These are phyloP conservation scores for Neoarius graeffei DNA, from an alignment of 2,113 vertebrate species.

Conservation along the genomic window DNA sequence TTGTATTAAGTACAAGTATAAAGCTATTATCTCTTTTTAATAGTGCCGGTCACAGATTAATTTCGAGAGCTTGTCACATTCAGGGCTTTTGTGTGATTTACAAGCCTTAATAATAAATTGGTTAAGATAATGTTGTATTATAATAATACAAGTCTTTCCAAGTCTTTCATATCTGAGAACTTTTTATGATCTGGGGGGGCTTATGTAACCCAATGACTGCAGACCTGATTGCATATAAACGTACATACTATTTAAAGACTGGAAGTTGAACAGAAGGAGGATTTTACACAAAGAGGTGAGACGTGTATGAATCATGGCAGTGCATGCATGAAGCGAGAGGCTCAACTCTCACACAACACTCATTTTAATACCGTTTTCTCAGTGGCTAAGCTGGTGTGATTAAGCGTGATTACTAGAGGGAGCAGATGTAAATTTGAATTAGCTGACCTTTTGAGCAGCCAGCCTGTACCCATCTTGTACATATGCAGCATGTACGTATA, in stretches of 20 bases:
- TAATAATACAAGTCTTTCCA: neutral
- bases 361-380: conserved; percentile 39
- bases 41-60: conserved; percentile 44
- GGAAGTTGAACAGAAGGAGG: conserved; percentile 1
- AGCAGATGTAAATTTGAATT: conserved; percentile 31
- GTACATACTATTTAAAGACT: neutral
- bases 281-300: neutral
- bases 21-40: conserved; percentile 43
- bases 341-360: neutral
- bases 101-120: conserved; percentile 18
- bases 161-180: neutral
- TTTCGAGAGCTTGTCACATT: conserved; percentile 33
- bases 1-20: conserved; percentile 32
- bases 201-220: neutral
- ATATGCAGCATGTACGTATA: neutral
- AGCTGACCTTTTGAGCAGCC: conserved; percentile 37
- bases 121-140: conserved; percentile 39
- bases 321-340: neutral
- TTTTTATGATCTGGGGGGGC: neutral
- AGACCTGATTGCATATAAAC: neutral
- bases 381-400: neutral
- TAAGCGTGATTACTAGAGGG: neutral
- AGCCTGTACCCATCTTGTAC: neutral
- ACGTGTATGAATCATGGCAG: neutral
- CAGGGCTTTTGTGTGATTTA: conserved; percentile 38